Conservation (phyloP, 2,888 invertebrate genomes). For the Apodemia duryi region DNA sequence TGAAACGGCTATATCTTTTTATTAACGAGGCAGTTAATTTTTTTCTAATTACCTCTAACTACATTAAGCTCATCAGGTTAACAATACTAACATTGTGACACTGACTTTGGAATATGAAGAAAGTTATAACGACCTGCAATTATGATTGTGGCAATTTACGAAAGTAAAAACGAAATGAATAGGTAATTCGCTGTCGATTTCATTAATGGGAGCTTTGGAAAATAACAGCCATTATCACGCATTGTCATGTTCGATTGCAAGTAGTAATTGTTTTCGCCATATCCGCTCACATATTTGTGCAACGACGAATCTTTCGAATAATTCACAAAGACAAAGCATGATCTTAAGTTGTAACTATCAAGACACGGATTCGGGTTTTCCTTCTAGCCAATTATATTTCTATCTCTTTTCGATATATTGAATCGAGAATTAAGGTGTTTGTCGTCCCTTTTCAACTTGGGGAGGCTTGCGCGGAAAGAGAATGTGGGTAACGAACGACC, state of each 20-base stretch:
- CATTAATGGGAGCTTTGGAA: conserved; percentile 28
- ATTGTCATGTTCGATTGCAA: conserved; percentile 30
- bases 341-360: conserved; percentile 73
- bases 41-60: not conserved
- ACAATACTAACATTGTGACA: conserved; percentile 3
- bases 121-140: conserved; percentile 6
- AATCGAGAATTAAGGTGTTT: conserved; percentile 38
- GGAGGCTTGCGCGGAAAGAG: conserved; percentile 80
- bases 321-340: conserved; percentile 71
- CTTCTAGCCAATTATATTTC: conserved; percentile 58
- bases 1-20: not conserved
- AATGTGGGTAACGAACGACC: conserved; percentile 79
- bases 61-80: not conserved
- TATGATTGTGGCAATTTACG: conserved; percentile 1
- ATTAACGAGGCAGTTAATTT: not conserved
- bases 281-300: conserved; percentile 64
- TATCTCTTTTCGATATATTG: conserved; percentile 46
- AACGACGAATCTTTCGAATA: conserved; percentile 67
- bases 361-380: conserved; percentile 74
- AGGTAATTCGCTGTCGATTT: conserved; percentile 22
- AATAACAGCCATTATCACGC: conserved; percentile 31
- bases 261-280: conserved; percentile 38
- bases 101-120: conserved; percentile 7
- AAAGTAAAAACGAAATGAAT: conserved; percentile 21
- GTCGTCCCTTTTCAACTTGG: conserved; percentile 62